Conservation (phyloP, 2,888 invertebrate genomes). For the Alcis repandata region DNA sequence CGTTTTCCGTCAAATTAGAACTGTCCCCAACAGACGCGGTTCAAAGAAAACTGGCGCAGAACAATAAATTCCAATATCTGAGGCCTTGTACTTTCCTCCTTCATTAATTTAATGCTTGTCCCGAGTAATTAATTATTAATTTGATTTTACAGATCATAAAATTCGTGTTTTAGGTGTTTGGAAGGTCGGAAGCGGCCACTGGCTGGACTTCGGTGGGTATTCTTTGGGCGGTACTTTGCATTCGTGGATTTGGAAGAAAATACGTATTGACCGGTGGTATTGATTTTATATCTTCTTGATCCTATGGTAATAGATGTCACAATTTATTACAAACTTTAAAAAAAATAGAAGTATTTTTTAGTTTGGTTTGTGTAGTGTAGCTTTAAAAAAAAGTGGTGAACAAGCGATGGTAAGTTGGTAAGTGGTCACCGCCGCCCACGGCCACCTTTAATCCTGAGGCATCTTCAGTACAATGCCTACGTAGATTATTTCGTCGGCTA, state of each 20-base stretch:
- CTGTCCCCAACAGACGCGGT: slow-evolving; percentile 41
- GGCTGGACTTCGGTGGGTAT: background rate
- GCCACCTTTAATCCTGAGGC: no score
- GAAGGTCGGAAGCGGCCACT: background rate
- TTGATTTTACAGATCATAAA: slow-evolving; percentile 51
- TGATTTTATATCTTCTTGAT: no score
- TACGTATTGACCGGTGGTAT: no score
- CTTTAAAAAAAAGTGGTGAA: no score
- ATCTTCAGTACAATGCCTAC: no score
- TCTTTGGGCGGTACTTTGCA: background rate
- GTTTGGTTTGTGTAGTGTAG: no score
- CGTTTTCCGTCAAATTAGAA: slow-evolving; percentile 39
- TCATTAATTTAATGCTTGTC: slow-evolving; percentile 51
- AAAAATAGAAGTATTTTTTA: no score
- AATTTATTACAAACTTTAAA: no score
- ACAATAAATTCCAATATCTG: slow-evolving; percentile 47
- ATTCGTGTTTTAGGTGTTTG: slow-evolving; percentile 34
- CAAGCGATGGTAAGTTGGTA: no score
- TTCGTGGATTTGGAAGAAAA: background rate
- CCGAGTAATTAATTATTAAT: slow-evolving; percentile 52
- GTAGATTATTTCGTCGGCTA: no score
- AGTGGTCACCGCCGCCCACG: no score
- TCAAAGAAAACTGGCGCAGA: slow-evolving; percentile 35
- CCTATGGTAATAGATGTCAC: no score
- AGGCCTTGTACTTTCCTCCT: slow-evolving; percentile 37